phyloP scores from a whole-genome alignment of 1,140 invertebrate species.

The Sycobia sp. region DNA sequence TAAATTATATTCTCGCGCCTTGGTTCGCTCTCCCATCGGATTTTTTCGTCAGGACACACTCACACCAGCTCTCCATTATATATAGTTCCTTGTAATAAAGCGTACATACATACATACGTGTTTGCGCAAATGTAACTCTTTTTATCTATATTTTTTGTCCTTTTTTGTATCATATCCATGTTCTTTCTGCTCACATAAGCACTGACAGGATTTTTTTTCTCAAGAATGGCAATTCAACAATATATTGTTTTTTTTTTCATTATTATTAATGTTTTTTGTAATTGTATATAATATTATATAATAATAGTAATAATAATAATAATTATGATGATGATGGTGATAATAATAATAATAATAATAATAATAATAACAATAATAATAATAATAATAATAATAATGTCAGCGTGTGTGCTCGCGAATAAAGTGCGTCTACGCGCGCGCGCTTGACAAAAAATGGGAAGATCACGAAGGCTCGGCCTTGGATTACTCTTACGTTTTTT shows the following conservation, averaged over 20 bases:
- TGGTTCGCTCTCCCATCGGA: slow-evolving; percentile 16
- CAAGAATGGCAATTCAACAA: slow-evolving; percentile 9
- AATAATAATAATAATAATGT: neutral
- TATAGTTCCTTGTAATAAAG: slow-evolving; percentile 8
- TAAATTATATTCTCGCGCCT: neutral
- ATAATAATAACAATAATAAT: neutral
- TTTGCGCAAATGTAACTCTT: neutral
- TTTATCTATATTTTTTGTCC: slow-evolving; percentile 3
- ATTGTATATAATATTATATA: neutral
- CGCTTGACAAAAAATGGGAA: slow-evolving; percentile 5
- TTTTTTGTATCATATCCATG: neutral
- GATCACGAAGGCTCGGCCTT: slow-evolving; percentile 22
- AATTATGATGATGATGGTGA: neutral
- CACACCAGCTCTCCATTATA: slow-evolving; percentile 1
- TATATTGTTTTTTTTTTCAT: neutral
- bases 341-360: neutral
- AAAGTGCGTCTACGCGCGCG: neutral
- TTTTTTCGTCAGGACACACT: slow-evolving; percentile 16
- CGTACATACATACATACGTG: slow-evolving; percentile 11
- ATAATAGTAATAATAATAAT: too few species aligned
- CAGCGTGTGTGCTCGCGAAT: neutral
- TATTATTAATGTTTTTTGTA: neutral
- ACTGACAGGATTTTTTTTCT: slow-evolving; percentile 16
- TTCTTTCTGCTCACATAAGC: slow-evolving; percentile 12
- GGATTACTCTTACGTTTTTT: neutral